These are phyloP conservation scores for Melitaea cinxia DNA, from an alignment of 1,140 invertebrate species.

Conservation along the genomic window DNA sequence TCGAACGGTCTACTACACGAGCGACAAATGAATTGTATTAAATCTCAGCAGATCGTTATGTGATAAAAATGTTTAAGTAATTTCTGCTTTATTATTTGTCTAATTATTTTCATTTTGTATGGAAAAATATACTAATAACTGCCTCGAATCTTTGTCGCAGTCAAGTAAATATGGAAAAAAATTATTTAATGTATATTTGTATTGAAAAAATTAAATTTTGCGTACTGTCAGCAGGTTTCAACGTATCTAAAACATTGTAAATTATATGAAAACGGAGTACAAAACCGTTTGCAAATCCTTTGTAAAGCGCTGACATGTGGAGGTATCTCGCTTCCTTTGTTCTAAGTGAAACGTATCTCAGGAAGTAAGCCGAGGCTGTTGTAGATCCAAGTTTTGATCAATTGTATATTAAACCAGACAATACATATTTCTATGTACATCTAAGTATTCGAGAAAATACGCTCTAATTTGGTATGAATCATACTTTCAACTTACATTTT, in stretches of 20 bases:
- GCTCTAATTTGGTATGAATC: no score
- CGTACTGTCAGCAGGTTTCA: no score
- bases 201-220: no score
- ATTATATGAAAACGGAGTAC: constrained; percentile 34
- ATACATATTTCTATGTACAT: neutral
- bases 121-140: no score
- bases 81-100: no score
- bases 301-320: constrained; percentile 28
- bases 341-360: constrained; percentile 37
- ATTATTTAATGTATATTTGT: no score
- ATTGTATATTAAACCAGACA: constrained; percentile 2
- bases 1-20: neutral
- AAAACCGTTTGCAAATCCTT: constrained; percentile 28
- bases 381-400: constrained; percentile 23
- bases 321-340: constrained; percentile 28
- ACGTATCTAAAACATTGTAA: constrained; percentile 27
- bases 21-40: neutral
- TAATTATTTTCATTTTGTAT: no score
- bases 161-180: no score
- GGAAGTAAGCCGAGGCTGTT: constrained; percentile 27
- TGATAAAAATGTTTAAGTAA: no score
- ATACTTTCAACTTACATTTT: no score
- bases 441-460: no score
- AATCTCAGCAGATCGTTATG: neutral
- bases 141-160: no score